These are phyloP conservation scores for Buathra laborator DNA, from an alignment of 2,888 invertebrate genomes.

Conservation along the genomic window DNA sequence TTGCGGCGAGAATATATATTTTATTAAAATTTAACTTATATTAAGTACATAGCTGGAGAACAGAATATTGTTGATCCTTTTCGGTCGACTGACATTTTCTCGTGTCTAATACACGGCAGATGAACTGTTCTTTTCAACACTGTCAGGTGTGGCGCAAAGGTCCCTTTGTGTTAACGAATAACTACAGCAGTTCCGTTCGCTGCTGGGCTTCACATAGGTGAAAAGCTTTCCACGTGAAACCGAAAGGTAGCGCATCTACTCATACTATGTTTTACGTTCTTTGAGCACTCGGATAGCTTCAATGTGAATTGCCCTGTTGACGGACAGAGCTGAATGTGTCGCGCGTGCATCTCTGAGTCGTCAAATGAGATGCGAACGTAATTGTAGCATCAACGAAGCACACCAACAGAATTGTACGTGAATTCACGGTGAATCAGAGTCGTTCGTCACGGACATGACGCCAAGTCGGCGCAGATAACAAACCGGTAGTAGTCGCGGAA, in stretches of 20 bases:
- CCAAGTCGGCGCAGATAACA: background rate
- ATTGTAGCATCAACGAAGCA: background rate
- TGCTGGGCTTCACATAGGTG: background rate
- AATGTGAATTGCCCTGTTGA: slow-evolving; percentile 18
- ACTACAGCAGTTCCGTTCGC: background rate
- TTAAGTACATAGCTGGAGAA: background rate
- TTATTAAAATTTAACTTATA: background rate
- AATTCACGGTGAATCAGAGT: slow-evolving; percentile 3
- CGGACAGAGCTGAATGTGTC: background rate
- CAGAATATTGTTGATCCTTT: background rate
- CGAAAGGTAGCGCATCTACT: background rate
- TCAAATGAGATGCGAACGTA: background rate
- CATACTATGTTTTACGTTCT: background rate
- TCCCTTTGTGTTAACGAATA: slow-evolving; percentile 3
- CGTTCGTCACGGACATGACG: slow-evolving; percentile 4
- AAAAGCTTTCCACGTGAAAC: background rate
- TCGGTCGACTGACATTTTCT: background rate
- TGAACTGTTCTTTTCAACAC: background rate
- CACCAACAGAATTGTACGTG: background rate
- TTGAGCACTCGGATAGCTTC: background rate
- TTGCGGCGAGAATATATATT: background rate
- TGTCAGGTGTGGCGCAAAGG: background rate
- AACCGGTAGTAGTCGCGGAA: background rate
- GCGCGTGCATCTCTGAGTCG: background rate
- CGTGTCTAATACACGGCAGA: background rate